Conservation (phyloP, 2,797 vertebrate species). For the Prionace glauca region DNA sequence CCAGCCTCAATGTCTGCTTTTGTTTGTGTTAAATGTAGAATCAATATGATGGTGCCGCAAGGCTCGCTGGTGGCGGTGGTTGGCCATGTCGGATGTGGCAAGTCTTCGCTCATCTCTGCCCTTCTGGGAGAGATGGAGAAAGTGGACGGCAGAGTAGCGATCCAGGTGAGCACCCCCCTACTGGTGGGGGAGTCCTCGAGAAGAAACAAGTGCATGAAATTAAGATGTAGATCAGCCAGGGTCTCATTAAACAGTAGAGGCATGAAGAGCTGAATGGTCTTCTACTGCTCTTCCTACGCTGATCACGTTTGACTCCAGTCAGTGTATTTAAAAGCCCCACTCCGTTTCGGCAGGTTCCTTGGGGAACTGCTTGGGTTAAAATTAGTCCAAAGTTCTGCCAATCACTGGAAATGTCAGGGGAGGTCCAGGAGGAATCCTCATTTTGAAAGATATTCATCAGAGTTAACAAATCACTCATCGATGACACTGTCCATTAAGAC, state of each 20-base stretch:
- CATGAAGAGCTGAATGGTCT: not conserved
- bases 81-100: slow-evolving; percentile 91
- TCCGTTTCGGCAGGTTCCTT: not conserved
- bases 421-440: not conserved
- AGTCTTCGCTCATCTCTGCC: slow-evolving; percentile 84
- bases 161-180: slow-evolving; percentile 64
- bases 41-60: slow-evolving; percentile 76
- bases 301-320: not conserved
- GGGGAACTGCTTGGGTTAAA: no score
- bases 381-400: not conserved
- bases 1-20: not conserved
- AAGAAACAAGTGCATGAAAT: no score
- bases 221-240: not conserved
- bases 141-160: slow-evolving; percentile 73
- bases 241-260: not conserved
- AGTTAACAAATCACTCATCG: no score
- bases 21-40: slow-evolving; percentile 56
- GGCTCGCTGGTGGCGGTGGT: slow-evolving; percentile 86
- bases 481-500: no score
- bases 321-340: not conserved
- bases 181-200: no score
- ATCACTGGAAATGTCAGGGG: not conserved
- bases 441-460: not conserved
- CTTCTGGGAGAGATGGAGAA: slow-evolving; percentile 95
- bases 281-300: not conserved